A percentile compares a stretch with the other conserved stretches of the same genome.
Conservation (phyloP, 2,797 vertebrate species). For the Erpetoichthys calabaricus region DNA sequence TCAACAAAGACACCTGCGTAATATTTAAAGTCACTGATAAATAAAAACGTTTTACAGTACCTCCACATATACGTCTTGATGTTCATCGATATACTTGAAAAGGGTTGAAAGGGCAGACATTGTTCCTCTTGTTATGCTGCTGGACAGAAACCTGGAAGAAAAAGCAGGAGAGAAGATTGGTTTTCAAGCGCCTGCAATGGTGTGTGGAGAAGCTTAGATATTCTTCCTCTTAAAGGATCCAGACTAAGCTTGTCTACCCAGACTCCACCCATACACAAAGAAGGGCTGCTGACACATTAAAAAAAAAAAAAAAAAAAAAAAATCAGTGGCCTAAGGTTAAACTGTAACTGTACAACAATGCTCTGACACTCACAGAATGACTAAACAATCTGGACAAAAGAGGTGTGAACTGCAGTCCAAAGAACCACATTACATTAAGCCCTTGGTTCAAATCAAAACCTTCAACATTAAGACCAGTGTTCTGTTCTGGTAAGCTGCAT, state of each 20-base stretch:
- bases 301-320: background rate
- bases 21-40: no score
- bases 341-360: background rate
- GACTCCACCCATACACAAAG: constrained; percentile 5
- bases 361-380: no score
- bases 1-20: background rate
- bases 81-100: constrained; percentile 79
- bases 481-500: no score
- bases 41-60: constrained; percentile 33
- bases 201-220: background rate
- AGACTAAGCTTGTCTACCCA: background rate
- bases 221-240: background rate
- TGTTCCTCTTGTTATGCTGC: constrained; percentile 14
- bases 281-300: background rate
- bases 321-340: constrained; percentile 7
- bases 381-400: no score
- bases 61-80: constrained; percentile 78
- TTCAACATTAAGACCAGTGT: no score
- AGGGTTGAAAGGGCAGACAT: constrained; percentile 66
- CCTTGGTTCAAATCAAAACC: no score
- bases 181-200: background rate
- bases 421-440: no score
- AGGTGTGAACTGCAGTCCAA: no score
- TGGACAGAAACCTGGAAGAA: background rate
- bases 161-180: background rate